Base-by-base conservation (phyloP, 1,140 invertebrate species). In the Cydia fagiglandana region DNA sequence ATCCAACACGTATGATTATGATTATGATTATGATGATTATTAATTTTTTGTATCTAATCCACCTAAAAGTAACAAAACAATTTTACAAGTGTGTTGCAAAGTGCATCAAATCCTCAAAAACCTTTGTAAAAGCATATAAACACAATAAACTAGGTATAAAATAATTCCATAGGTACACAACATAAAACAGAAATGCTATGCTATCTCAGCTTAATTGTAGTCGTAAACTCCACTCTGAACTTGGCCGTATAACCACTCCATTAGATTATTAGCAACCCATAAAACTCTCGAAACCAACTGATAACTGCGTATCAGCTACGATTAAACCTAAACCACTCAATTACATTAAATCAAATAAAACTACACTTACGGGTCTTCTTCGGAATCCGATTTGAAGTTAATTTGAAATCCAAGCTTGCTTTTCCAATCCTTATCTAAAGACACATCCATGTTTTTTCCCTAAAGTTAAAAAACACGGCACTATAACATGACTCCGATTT, bases 331-430 rank as follows among this genome's bases (percentile, higher is more conserved):
- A 38, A 70, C 30, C 30, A 70, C n/a, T 70, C 30, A 17, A 17
- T 64, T 15, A 56, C 34, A 17, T n/a, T n/a, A 45, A 45, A 47
- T 15, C 10, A 30, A 34, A 64, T 64, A n/a, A 61, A 70, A 76
- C 24, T 70, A 75, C 74, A 90, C 90, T 90, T 80, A 92, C 90
- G 84, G 84, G 75, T 92, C 89, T 47, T 91, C 90, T 24, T 89
- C 89, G 4, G 89, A 88, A 10, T 81, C 84, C 17, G 89, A 89
- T 74, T 86, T 84, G 73, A 87, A 92, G 77, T 90, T 91, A 12
- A 91, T 88, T 50, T 86, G 83, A 75, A 91, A 91, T 41, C 88
- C 88, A 17, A 90, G 79, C 41, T 82, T 84, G 30, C 82, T 85
- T 82, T 90, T 91, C 90, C 89, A 91, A 70, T 91, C 89, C 53